These are phyloP conservation scores for Ectemnius cavifrons DNA, from an alignment of 2,888 invertebrate genomes.

Conservation along the genomic window DNA sequence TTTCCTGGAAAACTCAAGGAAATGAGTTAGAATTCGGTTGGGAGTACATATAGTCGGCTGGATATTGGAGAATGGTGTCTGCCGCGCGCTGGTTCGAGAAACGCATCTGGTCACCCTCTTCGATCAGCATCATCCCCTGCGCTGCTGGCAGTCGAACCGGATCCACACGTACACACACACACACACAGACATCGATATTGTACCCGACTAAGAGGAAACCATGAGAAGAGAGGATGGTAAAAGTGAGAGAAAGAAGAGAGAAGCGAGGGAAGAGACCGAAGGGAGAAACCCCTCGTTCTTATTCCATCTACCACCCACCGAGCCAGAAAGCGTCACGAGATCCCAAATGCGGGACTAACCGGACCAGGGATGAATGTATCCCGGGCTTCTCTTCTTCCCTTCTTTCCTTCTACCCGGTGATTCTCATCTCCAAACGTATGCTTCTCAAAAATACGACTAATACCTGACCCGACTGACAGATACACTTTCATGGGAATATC, in stretches of 20 bases:
- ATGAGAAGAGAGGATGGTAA: too few relatives aligned
- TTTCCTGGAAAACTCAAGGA: slow-evolving; percentile 38
- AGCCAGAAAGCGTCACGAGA: slow-evolving; percentile 48
- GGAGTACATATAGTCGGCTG: slow-evolving; percentile 17
- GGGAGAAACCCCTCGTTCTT: slow-evolving; percentile 57
- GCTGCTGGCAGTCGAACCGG: slow-evolving; percentile 28
- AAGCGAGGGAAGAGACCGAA: slow-evolving; percentile 21
- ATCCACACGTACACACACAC: slow-evolving; percentile 26
- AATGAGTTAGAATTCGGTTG: slow-evolving; percentile 45
- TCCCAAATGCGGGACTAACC: slow-evolving; percentile 57
- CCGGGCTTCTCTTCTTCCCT: slow-evolving; percentile 10
- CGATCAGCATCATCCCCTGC: slow-evolving; percentile 36
- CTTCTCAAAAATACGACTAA: slow-evolving; percentile 14
- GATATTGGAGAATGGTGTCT: too few relatives aligned
- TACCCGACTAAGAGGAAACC: too few relatives aligned
- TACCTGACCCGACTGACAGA: too few relatives aligned
- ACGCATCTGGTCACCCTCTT: slow-evolving; percentile 56
- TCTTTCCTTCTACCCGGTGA: too few relatives aligned
- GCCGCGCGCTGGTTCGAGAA: neutral
- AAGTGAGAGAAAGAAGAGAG: neutral
- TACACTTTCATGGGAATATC: too few relatives aligned
- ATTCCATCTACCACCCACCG: slow-evolving; percentile 71
- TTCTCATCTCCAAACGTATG: too few relatives aligned
- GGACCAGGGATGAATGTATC: slow-evolving; percentile 37
- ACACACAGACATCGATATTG: neutral